Conservation (phyloP, 2,888 invertebrate genomes). For the Notocelia uddmanniana region DNA sequence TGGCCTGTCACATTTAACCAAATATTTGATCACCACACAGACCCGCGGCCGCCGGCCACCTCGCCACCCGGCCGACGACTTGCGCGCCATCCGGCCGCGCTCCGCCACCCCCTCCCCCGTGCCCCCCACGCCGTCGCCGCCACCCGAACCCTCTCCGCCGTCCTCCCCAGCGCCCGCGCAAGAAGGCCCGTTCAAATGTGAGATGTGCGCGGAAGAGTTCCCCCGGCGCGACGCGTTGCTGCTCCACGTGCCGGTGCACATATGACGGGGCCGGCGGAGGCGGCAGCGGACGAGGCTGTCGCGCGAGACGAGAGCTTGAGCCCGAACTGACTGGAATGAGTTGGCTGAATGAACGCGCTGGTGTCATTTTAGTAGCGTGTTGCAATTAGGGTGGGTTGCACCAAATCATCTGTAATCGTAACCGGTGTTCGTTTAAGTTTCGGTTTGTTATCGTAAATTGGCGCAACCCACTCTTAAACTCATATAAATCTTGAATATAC, state of each 20-base stretch:
- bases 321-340: not conserved
- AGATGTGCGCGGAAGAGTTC: conserved; percentile 93
- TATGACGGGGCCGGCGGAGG: conserved; percentile 81
- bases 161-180: conserved; percentile 49
- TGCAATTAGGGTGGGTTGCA: too few relatives aligned
- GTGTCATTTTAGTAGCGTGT: not conserved
- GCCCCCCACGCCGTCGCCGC: conserved; percentile 31
- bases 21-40: conserved; percentile 47
- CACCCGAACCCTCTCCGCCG: conserved; percentile 47
- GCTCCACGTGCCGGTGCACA: conserved; percentile 92
- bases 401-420: too few relatives aligned
- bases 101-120: conserved; percentile 50
- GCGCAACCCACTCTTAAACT: too few relatives aligned
- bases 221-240: conserved; percentile 90
- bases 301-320: conserved; percentile 17
- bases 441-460: too few relatives aligned
- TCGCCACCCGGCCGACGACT: conserved; percentile 75
- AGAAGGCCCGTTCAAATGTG: conserved; percentile 90
- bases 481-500: too few relatives aligned
- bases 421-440: too few relatives aligned
- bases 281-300: conserved; percentile 38
- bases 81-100: conserved; percentile 68
- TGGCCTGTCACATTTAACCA: not conserved
- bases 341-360: not conserved
- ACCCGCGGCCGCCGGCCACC: conserved; percentile 68